Percentiles rank a stretch among this genome's conserved stretches.
Conservation (phyloP, 1,140 invertebrate genomes). For the Sycobia sp. region DNA sequence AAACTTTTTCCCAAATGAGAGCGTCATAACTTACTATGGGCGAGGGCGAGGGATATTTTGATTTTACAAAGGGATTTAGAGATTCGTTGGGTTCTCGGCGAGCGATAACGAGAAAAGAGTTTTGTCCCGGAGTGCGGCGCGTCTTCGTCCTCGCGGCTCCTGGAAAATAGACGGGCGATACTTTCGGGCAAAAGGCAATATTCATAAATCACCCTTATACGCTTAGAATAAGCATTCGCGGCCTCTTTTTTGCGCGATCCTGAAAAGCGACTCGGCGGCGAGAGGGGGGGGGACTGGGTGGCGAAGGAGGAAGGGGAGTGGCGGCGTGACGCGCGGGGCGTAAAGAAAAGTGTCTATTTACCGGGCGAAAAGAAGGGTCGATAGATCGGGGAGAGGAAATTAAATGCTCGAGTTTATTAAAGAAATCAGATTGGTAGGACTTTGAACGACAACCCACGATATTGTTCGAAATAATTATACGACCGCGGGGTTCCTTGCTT, state of each 20-base stretch:
- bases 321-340: too few species aligned
- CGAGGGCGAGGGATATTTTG: not conserved
- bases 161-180: constrained; percentile 49
- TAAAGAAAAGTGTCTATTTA: constrained; percentile 24
- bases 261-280: not conserved
- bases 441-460: not conserved
- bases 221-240: constrained; percentile 57
- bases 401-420: constrained; percentile 31
- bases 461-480: not conserved
- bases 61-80: constrained; percentile 19
- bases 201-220: constrained; percentile 62
- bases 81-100: not conserved
- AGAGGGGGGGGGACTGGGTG: too few species aligned
- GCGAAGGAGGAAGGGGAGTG: too few species aligned
- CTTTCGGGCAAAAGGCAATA: constrained; percentile 55
- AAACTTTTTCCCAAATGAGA: too few species aligned
- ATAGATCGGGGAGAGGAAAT: constrained; percentile 35
- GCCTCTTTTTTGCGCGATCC: not conserved
- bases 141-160: constrained; percentile 27
- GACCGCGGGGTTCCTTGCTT: too few species aligned
- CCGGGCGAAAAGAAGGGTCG: constrained; percentile 20
- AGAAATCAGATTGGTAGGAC: constrained; percentile 23
- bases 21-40: too few species aligned
- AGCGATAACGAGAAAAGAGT: constrained; percentile 17
- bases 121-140: too few species aligned